Evolutionary conservation across 2,113 vertebrate genomes (phyloP).

Genomic region (Lates calcarifer): DNA sequence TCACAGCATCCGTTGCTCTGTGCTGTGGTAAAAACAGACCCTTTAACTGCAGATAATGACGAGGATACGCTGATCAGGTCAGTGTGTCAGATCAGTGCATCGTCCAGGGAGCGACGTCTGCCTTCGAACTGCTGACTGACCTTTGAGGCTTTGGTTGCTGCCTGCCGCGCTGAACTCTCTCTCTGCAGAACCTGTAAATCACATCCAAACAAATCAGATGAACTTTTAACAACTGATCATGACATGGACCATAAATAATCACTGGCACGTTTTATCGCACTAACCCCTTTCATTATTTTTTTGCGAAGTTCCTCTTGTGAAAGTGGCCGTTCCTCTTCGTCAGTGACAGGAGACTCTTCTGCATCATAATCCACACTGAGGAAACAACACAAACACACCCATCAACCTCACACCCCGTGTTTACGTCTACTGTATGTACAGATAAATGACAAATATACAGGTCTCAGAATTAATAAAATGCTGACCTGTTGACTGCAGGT

Average conservation of each 20-base stretch:
- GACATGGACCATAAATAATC: background rate
- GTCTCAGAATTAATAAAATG: background rate
- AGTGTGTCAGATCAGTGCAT: constrained; percentile 34
- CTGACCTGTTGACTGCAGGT: constrained; percentile 73
- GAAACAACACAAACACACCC: constrained; percentile 27
- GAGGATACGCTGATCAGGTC: constrained; percentile 2
- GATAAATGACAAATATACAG: background rate
- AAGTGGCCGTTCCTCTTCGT: constrained; percentile 85
- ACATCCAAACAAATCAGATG: background rate
- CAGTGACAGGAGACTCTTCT: constrained; percentile 75
- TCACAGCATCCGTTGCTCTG: background rate
- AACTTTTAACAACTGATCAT: background rate
- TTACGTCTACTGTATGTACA: background rate
- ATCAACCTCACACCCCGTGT: background rate
- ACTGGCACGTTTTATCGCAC: constrained; percentile 20
- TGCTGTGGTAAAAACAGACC: background rate
- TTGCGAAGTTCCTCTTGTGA: constrained; percentile 83
- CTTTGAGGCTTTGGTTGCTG: constrained; percentile 62
- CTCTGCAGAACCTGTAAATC: constrained; percentile 67
- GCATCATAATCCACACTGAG: constrained; percentile 76
- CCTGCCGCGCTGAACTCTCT: constrained; percentile 47
- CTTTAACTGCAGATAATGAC: background rate
- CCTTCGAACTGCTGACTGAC: constrained; percentile 30
- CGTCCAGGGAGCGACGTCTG: constrained; percentile 46
- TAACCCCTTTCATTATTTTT: constrained; percentile 81